A percentile compares a stretch with the other conserved stretches of the same genome.
These are phyloP conservation scores for Saguinus midas DNA, from an alignment of 2,113 vertebrate species.

Conservation along the genomic window DNA sequence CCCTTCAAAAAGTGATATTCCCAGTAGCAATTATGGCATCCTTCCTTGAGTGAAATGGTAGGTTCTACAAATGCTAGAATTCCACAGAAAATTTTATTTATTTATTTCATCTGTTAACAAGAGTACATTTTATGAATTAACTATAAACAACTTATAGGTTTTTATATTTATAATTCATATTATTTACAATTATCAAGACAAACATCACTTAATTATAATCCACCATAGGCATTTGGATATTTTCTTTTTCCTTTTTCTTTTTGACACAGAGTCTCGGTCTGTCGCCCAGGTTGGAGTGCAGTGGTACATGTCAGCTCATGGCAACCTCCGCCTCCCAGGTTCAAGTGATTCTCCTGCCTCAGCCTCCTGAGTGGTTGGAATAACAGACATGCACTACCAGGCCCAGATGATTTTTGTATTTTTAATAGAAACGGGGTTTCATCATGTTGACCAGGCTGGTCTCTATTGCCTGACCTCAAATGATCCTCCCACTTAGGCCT, in stretches of 20 bases:
- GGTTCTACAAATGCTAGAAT: background rate
- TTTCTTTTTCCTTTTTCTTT: background rate
- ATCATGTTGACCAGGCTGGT: no score
- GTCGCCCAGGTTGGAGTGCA: no score
- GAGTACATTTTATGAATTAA: background rate
- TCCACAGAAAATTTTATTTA: background rate
- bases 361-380: no score
- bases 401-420: no score
- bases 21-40: background rate
- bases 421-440: no score
- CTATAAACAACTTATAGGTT: background rate
- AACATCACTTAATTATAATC: background rate
- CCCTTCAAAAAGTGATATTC: background rate
- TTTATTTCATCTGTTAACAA: background rate
- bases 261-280: no score
- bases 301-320: no score
- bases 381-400: no score
- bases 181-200: background rate
- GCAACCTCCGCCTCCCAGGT: no score
- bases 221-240: background rate
- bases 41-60: background rate
- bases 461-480: no score
- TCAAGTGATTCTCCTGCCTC: no score
- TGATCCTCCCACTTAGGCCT: no score
- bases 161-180: background rate